phyloP scores from a whole-genome alignment of 2,888 invertebrate genomes.

The Netelia fuscicornis region DNA sequence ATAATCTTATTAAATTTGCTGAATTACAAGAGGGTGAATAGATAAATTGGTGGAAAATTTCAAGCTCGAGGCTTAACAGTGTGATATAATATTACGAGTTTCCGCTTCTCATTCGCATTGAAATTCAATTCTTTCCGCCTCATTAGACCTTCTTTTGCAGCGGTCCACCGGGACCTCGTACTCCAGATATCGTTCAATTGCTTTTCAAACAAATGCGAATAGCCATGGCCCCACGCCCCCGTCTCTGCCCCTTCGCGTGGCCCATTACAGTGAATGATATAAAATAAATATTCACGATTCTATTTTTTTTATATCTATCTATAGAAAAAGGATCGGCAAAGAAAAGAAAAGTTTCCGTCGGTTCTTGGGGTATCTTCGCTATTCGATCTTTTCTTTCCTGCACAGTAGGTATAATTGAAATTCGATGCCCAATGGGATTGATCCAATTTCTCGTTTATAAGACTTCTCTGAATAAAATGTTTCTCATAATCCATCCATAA shows the following conservation, averaged over 20 bases:
- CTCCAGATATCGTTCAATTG: conserved; percentile 52
- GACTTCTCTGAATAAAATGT: neutral
- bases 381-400: neutral
- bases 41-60: conserved; percentile 28
- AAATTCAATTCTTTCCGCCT: conserved; percentile 59
- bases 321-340: conserved; percentile 36
- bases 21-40: conserved; percentile 3
- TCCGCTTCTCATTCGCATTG: conserved; percentile 48
- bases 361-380: neutral
- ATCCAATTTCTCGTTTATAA: conserved; percentile 21
- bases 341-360: conserved; percentile 22
- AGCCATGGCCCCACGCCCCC: neutral
- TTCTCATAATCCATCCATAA: neutral
- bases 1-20: conserved; percentile 28
- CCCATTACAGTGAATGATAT: conserved; percentile 43
- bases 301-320: neutral
- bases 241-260: neutral
- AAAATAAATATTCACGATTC: conserved; percentile 59
- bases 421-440: conserved; percentile 20
- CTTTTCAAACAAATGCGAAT: conserved; percentile 55
- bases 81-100: conserved; percentile 24
- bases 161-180: conserved; percentile 1
- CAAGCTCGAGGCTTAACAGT: neutral
- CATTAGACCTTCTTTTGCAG: conserved; percentile 52
- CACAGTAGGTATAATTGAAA: conserved; percentile 32